Percentiles rank a stretch among this genome's conserved stretches.
Evolutionary conservation across 1,140 invertebrate species (phyloP).

Genomic region (Hyphantria cunea): DNA sequence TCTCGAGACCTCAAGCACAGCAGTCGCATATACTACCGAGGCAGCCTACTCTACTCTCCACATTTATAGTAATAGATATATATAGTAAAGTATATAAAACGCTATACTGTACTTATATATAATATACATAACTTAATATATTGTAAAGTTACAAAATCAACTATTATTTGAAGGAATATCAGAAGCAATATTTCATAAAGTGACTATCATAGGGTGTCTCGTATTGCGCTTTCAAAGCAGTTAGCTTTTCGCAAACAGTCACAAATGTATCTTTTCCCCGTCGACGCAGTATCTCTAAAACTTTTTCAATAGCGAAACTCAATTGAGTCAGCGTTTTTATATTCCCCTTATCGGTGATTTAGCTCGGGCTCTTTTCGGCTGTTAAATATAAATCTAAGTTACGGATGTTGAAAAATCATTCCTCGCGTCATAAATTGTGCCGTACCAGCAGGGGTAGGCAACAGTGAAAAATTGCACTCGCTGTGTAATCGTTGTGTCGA

Average conservation of each 20-base stretch:
- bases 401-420: slow-evolving; percentile 72
- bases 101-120: too few relatives aligned
- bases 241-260: slow-evolving; percentile 4
- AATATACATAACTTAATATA: too few relatives aligned
- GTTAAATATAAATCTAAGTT: slow-evolving; percentile 67
- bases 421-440: slow-evolving; percentile 65
- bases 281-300: slow-evolving; percentile 9
- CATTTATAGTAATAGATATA: too few relatives aligned
- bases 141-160: too few relatives aligned
- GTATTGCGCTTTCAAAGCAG: slow-evolving; percentile 4
- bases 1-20: too few relatives aligned
- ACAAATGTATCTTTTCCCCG: slow-evolving; percentile 13
- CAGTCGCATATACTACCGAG: too few relatives aligned
- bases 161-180: neutral
- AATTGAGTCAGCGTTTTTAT: slow-evolving; percentile 40
- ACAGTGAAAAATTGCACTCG: slow-evolving; percentile 67
- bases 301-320: slow-evolving; percentile 17
- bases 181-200: neutral
- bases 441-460: slow-evolving; percentile 55
- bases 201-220: neutral
- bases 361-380: slow-evolving; percentile 41
- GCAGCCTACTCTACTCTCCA: too few relatives aligned
- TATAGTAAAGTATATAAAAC: too few relatives aligned
- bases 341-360: slow-evolving; percentile 31
- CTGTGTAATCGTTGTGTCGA: slow-evolving; percentile 63